Base-by-base conservation (phyloP, 2,888 invertebrate species). In the Pasiphila rectangulata region DNA sequence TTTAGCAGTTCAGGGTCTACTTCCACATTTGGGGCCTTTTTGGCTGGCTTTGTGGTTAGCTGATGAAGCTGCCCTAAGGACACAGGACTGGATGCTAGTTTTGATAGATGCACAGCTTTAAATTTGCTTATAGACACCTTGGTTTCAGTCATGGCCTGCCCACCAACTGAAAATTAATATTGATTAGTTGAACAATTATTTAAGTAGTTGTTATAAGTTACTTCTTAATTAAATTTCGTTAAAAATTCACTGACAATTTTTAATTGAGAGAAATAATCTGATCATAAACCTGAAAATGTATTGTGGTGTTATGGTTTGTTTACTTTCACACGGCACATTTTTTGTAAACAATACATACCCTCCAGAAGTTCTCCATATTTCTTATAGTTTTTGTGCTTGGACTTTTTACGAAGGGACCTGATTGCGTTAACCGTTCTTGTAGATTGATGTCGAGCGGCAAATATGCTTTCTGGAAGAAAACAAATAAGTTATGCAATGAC, bases 331-430 rank as follows among this genome's bases (percentile, higher is more conserved):
- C 25, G n/a, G 9, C 13, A 24, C 17, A 39, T 12, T 36, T n/a
- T 32, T 32, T 32, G 32, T 51, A 45, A 34, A 38, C 34, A 49
- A 23, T 17, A 56, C 72, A 59, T 77, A 94, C 94, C 93, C 89
- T 93, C 91, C 52, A 94, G 74, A 4, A 94, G 75, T 69, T 94
- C 94, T 5, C 92, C 91, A 80, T 91, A 93, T 67, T 91, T 91
- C 59, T 90, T 90, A 39, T 66, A 75, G 47, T 74, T 78, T 66
- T 87, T 90, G 54, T 83, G 79, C 53, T 80, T 79, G 45, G 77
- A 75, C 60, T 88, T 90, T 64, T 90, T 90, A 41, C 82, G 75
- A 5, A 75, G 61, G 3, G 80, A 68, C 60, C 69, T 75, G 17
- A 82, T 57, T 10, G 73, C 70, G 54, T 73, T 87, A 51, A 80